These are phyloP conservation scores for Anser cygnoides DNA, from an alignment of 2,113 vertebrate species.

Conservation along the genomic window DNA sequence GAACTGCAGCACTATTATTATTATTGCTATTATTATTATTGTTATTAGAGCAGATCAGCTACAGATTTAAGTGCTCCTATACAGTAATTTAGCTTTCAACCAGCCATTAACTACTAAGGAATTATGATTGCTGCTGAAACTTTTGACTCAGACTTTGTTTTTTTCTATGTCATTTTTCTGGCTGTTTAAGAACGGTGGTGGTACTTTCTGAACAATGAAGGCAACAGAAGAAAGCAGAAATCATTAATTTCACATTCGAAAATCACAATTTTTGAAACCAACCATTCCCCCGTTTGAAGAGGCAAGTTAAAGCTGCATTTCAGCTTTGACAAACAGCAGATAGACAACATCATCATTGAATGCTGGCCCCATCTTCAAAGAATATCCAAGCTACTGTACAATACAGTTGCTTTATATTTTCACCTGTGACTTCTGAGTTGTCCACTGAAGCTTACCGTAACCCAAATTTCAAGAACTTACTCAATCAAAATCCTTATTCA, in stretches of 20 bases:
- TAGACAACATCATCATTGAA: background rate
- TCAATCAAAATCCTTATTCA: background rate
- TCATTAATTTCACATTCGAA: background rate
- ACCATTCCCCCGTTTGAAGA: background rate
- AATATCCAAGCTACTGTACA: rapidly evolving
- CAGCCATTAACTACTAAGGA: background rate
- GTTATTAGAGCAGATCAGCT: background rate
- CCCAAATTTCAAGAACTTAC: background rate
- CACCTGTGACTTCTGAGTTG: background rate
- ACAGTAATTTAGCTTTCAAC: background rate
- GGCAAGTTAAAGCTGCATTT: background rate
- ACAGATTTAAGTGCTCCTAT: background rate
- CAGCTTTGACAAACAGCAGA: background rate
- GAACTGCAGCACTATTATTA: background rate
- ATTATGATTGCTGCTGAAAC: background rate
- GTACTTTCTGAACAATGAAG: background rate
- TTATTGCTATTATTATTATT: background rate
- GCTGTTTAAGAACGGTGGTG: background rate
- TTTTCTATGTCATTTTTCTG: background rate
- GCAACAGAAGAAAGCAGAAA: background rate
- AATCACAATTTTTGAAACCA: background rate
- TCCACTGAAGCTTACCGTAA: background rate
- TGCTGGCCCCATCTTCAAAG: background rate
- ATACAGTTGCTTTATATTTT: background rate
- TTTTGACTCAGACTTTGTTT: background rate